Base-by-base conservation (phyloP, 2,113 vertebrate species). In the Polypterus senegalus region DNA sequence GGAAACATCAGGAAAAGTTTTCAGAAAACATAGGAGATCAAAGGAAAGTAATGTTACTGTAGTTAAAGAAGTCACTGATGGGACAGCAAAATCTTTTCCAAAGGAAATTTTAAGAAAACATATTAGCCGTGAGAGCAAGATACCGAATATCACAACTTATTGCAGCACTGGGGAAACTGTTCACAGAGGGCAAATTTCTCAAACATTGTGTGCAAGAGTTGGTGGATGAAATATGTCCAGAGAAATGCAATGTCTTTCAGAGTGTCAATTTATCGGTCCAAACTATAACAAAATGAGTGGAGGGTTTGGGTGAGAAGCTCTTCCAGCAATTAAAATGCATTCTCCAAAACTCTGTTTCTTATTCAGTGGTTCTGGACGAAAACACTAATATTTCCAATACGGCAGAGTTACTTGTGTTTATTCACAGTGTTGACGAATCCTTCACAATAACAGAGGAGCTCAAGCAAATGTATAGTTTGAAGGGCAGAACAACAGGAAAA, bases 171-270 rank as follows among this genome's bases (percentile, higher is more conserved):
- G 54, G 63, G 66, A 76, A 68, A 51, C 71, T 68, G 59, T 66
- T 74, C 65, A 67, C 56, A 70, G 66, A 65, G 62, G 62, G 57
- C 54, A 49, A 71, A 64, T 68, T 79, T 59, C 66, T 79, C 65
- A 70, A 73, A 71, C 68, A 7, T 1, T 57, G 49, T 68, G 62
- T 73, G 70, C 67, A 54, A 61, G 9, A 55, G 27, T 46, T 66
- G 61, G 68, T 58, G 61, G 27, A 4, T 70, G 67, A 63, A 70
- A 64, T 68, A 64, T 69, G 54, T 66, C 65, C 72, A 63, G 58
- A 71, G 66, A 72, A 77, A 74, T 72, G 67, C 69, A 68, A 70
- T 63, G 69, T 64, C 64, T 55, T 70, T 56, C 66, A 69, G 48
- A 67, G 47, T 64, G 49, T 74, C 67, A 76, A 65, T 63, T 66